Conservation (phyloP, 1,140 invertebrate genomes). For the Pogonomyrmex californicus region DNA sequence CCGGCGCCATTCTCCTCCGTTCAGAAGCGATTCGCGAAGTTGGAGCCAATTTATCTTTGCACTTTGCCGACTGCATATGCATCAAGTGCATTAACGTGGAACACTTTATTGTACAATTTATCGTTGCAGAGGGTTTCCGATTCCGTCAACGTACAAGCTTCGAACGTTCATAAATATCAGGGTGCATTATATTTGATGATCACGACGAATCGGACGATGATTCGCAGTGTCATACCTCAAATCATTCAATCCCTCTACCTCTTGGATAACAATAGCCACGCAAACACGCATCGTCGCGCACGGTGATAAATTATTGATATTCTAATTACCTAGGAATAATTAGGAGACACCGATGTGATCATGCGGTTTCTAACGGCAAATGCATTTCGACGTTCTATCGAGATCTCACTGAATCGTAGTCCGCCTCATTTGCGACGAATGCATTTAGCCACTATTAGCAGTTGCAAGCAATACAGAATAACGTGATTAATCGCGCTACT, state of each 20-base stretch:
- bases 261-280: slow-evolving; percentile 1
- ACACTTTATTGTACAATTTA: slow-evolving; percentile 46
- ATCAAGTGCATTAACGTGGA: slow-evolving; percentile 1
- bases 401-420: slow-evolving; percentile 22
- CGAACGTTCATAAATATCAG: not conserved
- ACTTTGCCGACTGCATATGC: slow-evolving; percentile 30
- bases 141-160: slow-evolving; percentile 1
- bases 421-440: slow-evolving; percentile 55
- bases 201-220: not conserved
- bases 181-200: not conserved
- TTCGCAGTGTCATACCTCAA: not conserved
- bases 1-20: not conserved
- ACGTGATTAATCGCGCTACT: slow-evolving; percentile 29
- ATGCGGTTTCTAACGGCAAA: slow-evolving; percentile 27
- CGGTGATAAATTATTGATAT: slow-evolving; percentile 55
- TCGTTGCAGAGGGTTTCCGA: slow-evolving; percentile 9
- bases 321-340: slow-evolving; percentile 57
- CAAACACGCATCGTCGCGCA: slow-evolving; percentile 37
- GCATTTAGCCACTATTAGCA: slow-evolving; percentile 8
- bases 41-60: slow-evolving; percentile 42
- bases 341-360: slow-evolving; percentile 8
- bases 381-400: slow-evolving; percentile 21
- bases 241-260: slow-evolving; percentile 4
- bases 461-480: slow-evolving; percentile 32
- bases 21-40: slow-evolving; percentile 14